Evolutionary conservation across 2,888 invertebrate species (phyloP).

Genomic region (Theristus sp.): DNA sequence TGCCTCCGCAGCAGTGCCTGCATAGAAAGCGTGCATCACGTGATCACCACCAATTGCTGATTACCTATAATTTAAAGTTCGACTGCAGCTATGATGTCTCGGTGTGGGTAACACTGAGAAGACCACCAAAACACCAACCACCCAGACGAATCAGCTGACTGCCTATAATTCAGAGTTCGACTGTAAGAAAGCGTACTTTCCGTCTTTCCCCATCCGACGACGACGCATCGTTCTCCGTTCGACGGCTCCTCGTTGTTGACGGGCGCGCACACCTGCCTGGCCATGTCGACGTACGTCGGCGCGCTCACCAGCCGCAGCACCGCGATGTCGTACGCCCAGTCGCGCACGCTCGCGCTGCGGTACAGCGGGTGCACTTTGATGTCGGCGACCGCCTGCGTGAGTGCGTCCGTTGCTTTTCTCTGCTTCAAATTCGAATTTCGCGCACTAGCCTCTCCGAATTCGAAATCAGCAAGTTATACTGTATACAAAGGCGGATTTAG

Average conservation of each 20-base stretch:
- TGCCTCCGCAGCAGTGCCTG: no score
- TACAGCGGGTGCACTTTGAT: background rate
- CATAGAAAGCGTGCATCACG: no score
- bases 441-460: no score
- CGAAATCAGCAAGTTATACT: background rate
- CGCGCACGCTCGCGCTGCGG: background rate
- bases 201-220: conserved; percentile 1
- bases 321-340: conserved; percentile 1
- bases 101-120: no score
- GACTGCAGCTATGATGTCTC: no score
- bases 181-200: background rate
- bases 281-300: background rate
- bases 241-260: background rate
- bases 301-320: background rate
- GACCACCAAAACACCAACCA: background rate
- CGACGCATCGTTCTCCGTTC: background rate
- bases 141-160: no score
- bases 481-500: no score
- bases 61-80: background rate
- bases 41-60: background rate
- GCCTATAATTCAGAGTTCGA: background rate
- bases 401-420: background rate
- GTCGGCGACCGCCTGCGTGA: background rate
- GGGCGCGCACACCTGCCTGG: background rate
- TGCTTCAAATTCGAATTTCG: no score